Conservation (phyloP, 2,888 invertebrate species). For the Pilophorus perplexus region DNA sequence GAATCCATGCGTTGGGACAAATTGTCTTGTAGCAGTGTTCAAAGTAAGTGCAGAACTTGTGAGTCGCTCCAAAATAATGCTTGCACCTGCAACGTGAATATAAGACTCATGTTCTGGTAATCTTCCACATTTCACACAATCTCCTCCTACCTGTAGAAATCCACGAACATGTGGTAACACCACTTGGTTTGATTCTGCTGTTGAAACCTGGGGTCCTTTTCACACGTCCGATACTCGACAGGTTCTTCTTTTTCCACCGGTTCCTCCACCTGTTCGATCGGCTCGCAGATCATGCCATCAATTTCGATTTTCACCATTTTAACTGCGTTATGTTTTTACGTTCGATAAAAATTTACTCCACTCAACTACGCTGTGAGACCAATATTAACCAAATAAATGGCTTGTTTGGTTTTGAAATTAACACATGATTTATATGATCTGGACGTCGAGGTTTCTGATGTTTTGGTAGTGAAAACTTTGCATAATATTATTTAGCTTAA, state of each 20-base stretch:
- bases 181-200: slow-evolving; percentile 46
- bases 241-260: background rate
- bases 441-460: too few relatives aligned
- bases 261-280: slow-evolving; percentile 19
- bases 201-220: slow-evolving; percentile 45
- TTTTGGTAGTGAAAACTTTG: too few relatives aligned
- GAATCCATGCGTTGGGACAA: slow-evolving; percentile 84
- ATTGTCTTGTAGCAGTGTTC: slow-evolving; percentile 74
- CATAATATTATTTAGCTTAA: too few relatives aligned
- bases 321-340: too few relatives aligned
- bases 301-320: slow-evolving; percentile 44
- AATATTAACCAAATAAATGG: too few relatives aligned
- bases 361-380: too few relatives aligned
- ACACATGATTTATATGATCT: too few relatives aligned
- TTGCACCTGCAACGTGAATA: slow-evolving; percentile 64
- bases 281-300: slow-evolving; percentile 45
- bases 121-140: too few relatives aligned
- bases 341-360: too few relatives aligned
- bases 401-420: too few relatives aligned
- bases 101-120: background rate
- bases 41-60: slow-evolving; percentile 87
- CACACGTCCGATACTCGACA: slow-evolving; percentile 32
- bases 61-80: slow-evolving; percentile 78
- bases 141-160: slow-evolving; percentile 37
- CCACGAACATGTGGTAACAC: slow-evolving; percentile 47